Evolutionary conservation across 1,140 invertebrate genomes (phyloP), one percentile per base, ranked within the genome.

Genomic region (Cryptotermes secundus): DNA sequence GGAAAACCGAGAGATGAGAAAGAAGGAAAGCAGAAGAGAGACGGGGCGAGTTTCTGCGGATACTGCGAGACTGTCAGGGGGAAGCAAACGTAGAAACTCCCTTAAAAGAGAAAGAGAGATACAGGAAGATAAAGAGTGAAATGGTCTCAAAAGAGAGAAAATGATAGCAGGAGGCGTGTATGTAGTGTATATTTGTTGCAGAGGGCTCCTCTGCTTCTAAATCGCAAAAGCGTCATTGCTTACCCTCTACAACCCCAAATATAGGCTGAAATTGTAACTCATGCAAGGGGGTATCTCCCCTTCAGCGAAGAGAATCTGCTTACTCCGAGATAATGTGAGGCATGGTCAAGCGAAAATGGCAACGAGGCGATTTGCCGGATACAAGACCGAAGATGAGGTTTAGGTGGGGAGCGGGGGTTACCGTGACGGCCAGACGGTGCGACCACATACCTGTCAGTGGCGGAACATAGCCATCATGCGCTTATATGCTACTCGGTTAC

Each of bases 321-420:
- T 85, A 85, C 82, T 84, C 35, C 81, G 84, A 31, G 59, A 85
- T 85, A 83, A 83, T 85, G 84, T 83, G 2, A 82, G 84, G 80
- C 26, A 81, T 31, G 59, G 59, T 72, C 59, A 72, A 36, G 81
- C 35, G 81, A 65, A 82, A 80, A 80, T 38, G 22, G 83, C 65
- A 81, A 84, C 34, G 49, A 3, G 59, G 79, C 65, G 35, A 38
- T 84, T 79, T 83, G 35, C 22, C 2, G 34, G 34, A 34, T 12
- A 38, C 42, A 45, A 31, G 34, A 24, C 35, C 80, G 26, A 72
- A 31, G 59, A 31, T 31, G 59, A 38, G 38, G 38, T 4, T 38
- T 38, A 12, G 4, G 38, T 38, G 4, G 38, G 38, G 4, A 38
- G 38, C 4, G 38, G 38, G 12, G 38, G 38, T 12, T 4, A 12